Conservation (phyloP, 2,797 vertebrate species). For the Tiaroga cobitis region DNA sequence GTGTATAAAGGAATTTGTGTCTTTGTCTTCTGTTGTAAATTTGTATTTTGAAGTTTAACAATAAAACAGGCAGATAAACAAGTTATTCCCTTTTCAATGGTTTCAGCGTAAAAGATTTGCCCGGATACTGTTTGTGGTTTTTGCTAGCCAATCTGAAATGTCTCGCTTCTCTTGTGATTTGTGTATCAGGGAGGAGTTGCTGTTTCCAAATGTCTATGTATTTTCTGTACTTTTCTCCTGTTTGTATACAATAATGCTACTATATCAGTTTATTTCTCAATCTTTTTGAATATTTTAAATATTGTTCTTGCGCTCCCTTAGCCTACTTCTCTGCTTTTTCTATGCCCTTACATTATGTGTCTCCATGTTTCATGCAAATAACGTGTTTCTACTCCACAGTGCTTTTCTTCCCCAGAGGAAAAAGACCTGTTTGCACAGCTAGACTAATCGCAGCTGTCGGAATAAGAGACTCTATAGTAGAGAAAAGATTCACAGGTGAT, state of each 20-base stretch:
- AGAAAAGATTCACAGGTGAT: background rate
- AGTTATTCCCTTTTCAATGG: background rate
- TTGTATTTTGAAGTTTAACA: constrained; percentile 9
- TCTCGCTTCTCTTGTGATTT: background rate
- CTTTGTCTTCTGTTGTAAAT: constrained; percentile 18
- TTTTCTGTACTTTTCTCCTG: background rate
- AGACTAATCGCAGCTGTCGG: background rate
- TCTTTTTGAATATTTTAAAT: background rate
- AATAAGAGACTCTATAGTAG: background rate
- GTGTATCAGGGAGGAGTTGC: background rate
- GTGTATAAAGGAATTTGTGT: constrained; percentile 3
- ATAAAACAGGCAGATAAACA: constrained; percentile 16
- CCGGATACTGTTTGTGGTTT: background rate
- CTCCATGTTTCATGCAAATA: background rate
- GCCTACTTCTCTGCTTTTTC: background rate
- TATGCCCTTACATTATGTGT: background rate
- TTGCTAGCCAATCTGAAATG: background rate
- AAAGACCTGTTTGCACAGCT: constrained; percentile 7
- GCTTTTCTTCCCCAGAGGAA: constrained; percentile 6
- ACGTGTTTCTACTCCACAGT: constrained; percentile 5
- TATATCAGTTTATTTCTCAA: background rate
- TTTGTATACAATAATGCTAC: background rate
- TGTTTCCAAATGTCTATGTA: background rate
- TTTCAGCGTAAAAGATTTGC: background rate
- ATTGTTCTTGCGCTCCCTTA: background rate